phyloP scores from a whole-genome alignment of 1,140 invertebrate species.

The Psilanteris sp. region DNA sequence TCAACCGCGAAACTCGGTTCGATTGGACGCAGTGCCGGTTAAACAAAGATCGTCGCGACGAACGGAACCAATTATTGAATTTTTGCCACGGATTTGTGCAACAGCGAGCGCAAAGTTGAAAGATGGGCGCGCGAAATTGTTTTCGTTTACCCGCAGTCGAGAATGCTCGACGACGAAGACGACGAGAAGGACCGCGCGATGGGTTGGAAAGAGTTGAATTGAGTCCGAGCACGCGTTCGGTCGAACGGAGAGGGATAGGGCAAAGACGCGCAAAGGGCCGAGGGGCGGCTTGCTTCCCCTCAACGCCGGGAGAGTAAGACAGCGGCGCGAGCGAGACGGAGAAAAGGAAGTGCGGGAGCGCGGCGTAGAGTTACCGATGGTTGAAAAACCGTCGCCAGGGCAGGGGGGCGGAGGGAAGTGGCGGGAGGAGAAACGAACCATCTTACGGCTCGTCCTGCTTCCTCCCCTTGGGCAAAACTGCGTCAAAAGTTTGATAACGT shows the following conservation, averaged over 20 bases:
- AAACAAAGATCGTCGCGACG: too few relatives aligned
- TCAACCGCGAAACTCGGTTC: too few relatives aligned
- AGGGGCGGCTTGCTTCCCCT: constrained; percentile 17
- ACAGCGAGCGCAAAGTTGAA: too few relatives aligned
- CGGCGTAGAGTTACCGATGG: constrained; percentile 34
- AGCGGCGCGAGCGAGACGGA: constrained; percentile 5
- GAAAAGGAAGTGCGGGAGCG: constrained; percentile 38
- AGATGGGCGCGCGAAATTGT: too few relatives aligned
- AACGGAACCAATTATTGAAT: too few relatives aligned
- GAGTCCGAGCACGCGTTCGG: background rate
- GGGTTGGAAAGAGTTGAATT: background rate
- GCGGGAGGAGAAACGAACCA: constrained; percentile 2
- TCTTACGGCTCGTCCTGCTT: constrained; percentile 15
- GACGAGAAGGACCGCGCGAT: background rate
- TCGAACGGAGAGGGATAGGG: constrained; percentile 17
- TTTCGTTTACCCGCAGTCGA: background rate
- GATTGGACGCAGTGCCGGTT: too few relatives aligned
- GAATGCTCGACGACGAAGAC: background rate
- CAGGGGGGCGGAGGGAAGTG: background rate
- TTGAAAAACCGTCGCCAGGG: constrained; percentile 8
- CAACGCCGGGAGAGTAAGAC: background rate
- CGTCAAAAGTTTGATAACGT: constrained; percentile 23
- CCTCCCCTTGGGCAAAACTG: constrained; percentile 8
- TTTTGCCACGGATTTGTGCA: too few relatives aligned
- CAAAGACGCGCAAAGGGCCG: constrained; percentile 19